phyloP scores from a whole-genome alignment of 2,888 invertebrate species.

The Ichneumoninae sp. region DNA sequence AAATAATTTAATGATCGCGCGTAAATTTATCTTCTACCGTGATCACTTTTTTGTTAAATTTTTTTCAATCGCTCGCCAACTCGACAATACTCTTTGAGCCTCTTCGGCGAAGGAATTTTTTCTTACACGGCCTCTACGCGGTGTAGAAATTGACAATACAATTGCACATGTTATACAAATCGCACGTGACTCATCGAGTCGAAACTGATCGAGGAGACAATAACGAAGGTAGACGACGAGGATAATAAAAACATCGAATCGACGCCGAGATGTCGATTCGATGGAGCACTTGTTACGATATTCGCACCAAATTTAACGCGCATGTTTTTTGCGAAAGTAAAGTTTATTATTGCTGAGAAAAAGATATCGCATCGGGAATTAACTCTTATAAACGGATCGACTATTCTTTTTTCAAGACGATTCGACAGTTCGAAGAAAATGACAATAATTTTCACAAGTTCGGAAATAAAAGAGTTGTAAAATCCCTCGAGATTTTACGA shows the following conservation, averaged over 20 bases:
- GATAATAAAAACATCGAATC: slow-evolving; percentile 43
- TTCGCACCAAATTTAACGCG: slow-evolving; percentile 52
- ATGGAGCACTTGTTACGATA: slow-evolving; percentile 63
- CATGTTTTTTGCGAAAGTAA: slow-evolving; percentile 40
- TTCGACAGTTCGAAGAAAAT: slow-evolving; percentile 16
- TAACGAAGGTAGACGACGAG: slow-evolving; percentile 29
- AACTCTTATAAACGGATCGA: slow-evolving; percentile 6
- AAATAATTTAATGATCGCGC: slow-evolving; percentile 20
- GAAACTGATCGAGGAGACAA: slow-evolving; percentile 54
- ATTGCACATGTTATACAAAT: slow-evolving; percentile 69
- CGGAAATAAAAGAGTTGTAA: slow-evolving; percentile 13
- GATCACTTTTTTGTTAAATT: slow-evolving; percentile 12
- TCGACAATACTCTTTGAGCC: slow-evolving; percentile 55
- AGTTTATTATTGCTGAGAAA: not conserved
- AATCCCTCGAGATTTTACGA: not conserved
- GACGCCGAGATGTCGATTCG: slow-evolving; percentile 40
- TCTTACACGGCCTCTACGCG: slow-evolving; percentile 29
- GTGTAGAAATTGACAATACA: slow-evolving; percentile 55
- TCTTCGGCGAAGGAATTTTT: slow-evolving; percentile 54
- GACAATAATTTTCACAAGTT: slow-evolving; percentile 61
- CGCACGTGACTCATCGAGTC: slow-evolving; percentile 61
- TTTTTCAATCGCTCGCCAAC: slow-evolving; percentile 28
- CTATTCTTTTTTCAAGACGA: not conserved
- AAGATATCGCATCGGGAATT: not conserved
- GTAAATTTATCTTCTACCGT: slow-evolving; percentile 14